Evolutionary conservation across 1,140 invertebrate species (phyloP).

Genomic region (Drosophila prosaltans): DNA sequence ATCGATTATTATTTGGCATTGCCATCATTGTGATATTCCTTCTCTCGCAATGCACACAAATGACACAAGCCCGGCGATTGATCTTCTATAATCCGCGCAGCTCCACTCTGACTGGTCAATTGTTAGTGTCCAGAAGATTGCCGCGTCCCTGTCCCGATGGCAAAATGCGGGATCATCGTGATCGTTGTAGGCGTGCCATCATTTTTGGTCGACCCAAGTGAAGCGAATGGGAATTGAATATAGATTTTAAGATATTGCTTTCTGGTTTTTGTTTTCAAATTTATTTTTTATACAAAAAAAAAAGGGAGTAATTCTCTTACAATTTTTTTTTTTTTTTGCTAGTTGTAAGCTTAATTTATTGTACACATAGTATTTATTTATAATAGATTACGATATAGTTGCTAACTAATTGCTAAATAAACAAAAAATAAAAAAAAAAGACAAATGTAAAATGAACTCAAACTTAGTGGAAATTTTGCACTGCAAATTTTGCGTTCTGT

Average conservation of each 20-base stretch:
- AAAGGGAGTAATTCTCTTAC: not conserved
- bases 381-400: slow-evolving; percentile 15
- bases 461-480: slow-evolving; percentile 4
- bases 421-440: slow-evolving; percentile 1
- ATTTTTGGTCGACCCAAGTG: slow-evolving; percentile 63
- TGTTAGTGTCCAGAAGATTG: slow-evolving; percentile 57
- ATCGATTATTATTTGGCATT: slow-evolving; percentile 37
- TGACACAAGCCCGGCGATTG: slow-evolving; percentile 43
- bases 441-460: not conserved
- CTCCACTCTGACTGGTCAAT: slow-evolving; percentile 52
- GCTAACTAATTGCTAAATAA: slow-evolving; percentile 12
- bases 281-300: too few species aligned
- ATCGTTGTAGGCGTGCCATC: slow-evolving; percentile 70
- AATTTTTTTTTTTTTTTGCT: slow-evolving; percentile 32
- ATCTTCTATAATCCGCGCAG: slow-evolving; percentile 65
- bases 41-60: slow-evolving; percentile 36
- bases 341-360: slow-evolving; percentile 44
- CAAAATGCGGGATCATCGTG: slow-evolving; percentile 74
- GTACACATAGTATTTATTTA: slow-evolving; percentile 15
- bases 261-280: too few species aligned
- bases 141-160: slow-evolving; percentile 64
- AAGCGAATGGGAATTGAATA: slow-evolving; percentile 5
- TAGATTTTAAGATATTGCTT: not conserved
- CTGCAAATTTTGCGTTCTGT: too few species aligned
- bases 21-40: slow-evolving; percentile 39